Conservation (phyloP, 2,888 invertebrate species). For the Aphidoletes aphidimyza region DNA sequence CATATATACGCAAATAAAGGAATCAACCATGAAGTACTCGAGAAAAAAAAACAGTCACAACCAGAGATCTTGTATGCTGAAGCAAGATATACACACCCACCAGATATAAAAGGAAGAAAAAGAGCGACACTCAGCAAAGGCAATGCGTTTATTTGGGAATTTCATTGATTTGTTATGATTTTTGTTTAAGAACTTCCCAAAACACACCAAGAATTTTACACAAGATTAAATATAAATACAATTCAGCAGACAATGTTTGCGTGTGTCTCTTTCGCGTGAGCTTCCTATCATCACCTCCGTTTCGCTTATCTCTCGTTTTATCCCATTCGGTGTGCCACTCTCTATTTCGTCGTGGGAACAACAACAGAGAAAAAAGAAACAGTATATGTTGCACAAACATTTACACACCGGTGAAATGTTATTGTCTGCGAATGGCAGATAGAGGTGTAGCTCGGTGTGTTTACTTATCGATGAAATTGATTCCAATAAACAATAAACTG, state of each 20-base stretch:
- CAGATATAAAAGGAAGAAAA: not conserved
- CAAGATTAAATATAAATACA: slow-evolving; percentile 52
- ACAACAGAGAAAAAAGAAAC: not conserved
- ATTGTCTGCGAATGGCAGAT: slow-evolving; percentile 45
- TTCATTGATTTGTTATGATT: slow-evolving; percentile 20
- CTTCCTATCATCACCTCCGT: not conserved
- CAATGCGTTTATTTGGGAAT: not conserved
- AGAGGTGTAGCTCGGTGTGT: not conserved
- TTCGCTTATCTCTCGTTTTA: not conserved
- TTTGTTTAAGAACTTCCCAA: slow-evolving; percentile 13
- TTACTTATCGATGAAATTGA: slow-evolving; percentile 51
- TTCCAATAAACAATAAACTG: slow-evolving; percentile 46
- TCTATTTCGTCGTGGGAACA: not conserved
- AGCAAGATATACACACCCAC: not conserved
- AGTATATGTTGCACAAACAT: not conserved
- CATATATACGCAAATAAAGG: not conserved
- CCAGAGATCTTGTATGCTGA: not conserved
- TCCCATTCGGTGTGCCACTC: too few species aligned
- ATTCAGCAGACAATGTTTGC: slow-evolving; percentile 45
- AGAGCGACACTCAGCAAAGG: not conserved
- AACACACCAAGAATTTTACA: slow-evolving; percentile 30
- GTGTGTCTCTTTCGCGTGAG: not conserved
- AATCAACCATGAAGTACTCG: not conserved
- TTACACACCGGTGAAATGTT: slow-evolving; percentile 11
- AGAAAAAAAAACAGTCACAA: too few species aligned